Base-by-base conservation (phyloP, 2,113 vertebrate species). In the Microtus ochrogaster region DNA sequence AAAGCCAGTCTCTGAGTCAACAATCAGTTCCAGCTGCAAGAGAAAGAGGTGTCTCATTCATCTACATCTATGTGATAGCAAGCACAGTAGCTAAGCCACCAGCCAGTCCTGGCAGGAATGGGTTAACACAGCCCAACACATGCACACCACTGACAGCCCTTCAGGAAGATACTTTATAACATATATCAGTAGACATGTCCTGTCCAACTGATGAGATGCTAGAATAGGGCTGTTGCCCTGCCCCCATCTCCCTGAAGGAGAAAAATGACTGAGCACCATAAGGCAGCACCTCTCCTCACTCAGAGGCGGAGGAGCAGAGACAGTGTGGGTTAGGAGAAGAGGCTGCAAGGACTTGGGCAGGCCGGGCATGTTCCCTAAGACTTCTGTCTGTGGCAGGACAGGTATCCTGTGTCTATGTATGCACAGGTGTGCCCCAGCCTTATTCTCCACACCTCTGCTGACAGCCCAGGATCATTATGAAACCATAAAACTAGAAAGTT, bases 11-110 rank as follows among this genome's bases (percentile, higher is more conserved):
- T 99, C 99, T 39, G 99, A 99, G 78, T 98, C 97, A 84, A 99
- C 97, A 2, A 99, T 99, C 93, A 99, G 98, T 77, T 99, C 99
- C 98, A 99, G 98, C 99, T 99, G 74, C 77, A 97, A 98, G 79
- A 94, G 92, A 98, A 1, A 66, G 21, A 49, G 77, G 66, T 2
- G 17, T 12, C 73, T 11, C 2, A 0, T 24, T 86, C 47, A 77
- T 33, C 39, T 39, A 36, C 47, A 77, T 33, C 39, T 39, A 36
- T 77, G 24, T n/a, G 49, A 10, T 3, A 0, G n/a, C 91, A 85
- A 47, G 30, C 47, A n/a, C 3, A 17, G 7, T n/a, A 39, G 33
- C 49, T 39, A 26, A 63, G n/a, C 39, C 21, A 1, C 16, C 11
- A 9, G 3, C 8, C 7, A 1, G 3, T 7, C 14, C 65, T 16